Conservation (phyloP, 1,140 invertebrate genomes). For the Neuroterus valhalla region DNA sequence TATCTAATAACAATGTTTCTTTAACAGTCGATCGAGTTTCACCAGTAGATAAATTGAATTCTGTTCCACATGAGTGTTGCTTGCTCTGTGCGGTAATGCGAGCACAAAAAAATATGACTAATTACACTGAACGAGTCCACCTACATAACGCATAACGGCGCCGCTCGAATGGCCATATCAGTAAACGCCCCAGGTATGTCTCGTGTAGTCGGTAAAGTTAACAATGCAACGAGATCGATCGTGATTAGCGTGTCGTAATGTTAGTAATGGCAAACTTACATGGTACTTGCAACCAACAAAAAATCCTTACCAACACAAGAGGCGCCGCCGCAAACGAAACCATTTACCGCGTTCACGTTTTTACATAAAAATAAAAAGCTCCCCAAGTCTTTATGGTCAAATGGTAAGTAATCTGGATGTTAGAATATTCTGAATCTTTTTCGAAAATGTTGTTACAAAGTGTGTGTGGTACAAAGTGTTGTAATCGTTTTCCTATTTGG, state of each 20-base stretch:
- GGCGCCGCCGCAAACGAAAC: conserved; percentile 11
- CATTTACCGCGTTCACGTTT: conserved; percentile 15
- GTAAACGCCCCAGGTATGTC: conserved; percentile 11
- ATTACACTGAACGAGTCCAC: conserved; percentile 8
- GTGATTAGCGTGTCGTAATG: conserved; percentile 24
- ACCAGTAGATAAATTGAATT: neutral
- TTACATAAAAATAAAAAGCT: conserved; percentile 1
- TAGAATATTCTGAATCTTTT: conserved; percentile 12
- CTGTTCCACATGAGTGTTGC: neutral
- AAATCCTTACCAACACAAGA: neutral
- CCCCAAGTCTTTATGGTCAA: neutral
- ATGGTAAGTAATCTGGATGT: neutral
- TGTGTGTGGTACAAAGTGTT: neutral
- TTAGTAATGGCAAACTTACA: conserved; percentile 24
- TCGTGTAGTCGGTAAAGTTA: neutral
- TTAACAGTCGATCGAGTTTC: neutral
- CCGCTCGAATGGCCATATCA: conserved; percentile 26
- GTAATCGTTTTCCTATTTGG: conserved; percentile 21
- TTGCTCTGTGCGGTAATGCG: neutral
- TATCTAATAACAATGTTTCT: neutral
- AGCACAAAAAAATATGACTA: conserved; percentile 17
- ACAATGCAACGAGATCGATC: conserved; percentile 25
- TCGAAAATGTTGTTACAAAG: neutral
- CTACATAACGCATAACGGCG: conserved; percentile 16
- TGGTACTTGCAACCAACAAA: conserved; percentile 10